Conservation (phyloP, 2,797 vertebrate species). For the Manis crassicaudata region DNA sequence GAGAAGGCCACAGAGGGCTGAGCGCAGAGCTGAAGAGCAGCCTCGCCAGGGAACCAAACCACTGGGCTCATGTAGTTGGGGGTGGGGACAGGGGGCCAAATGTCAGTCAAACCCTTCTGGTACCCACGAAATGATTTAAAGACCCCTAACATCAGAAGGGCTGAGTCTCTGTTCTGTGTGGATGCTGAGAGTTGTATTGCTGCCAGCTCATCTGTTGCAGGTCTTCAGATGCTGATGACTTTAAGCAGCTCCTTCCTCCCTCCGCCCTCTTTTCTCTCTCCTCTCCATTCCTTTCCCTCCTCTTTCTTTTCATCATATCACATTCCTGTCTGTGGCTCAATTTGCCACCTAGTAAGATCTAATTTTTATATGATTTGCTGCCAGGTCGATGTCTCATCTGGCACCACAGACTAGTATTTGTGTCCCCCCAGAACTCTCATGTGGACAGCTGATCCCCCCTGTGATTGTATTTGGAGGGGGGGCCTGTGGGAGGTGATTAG, state of each 20-base stretch:
- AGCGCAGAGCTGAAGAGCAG: not conserved
- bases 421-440: not conserved
- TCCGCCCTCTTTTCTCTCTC: not conserved
- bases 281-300: too few relatives aligned
- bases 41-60: not conserved
- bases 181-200: not conserved
- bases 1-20: not conserved
- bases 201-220: not conserved
- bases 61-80: not conserved
- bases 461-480: not conserved
- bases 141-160: not conserved
- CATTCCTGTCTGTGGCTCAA: not conserved
- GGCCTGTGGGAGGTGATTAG: not conserved
- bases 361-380: not conserved
- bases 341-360: not conserved
- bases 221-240: not conserved
- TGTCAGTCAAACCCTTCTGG: not conserved
- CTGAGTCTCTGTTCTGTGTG: not conserved
- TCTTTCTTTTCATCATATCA: not conserved
- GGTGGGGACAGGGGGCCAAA: fast-evolving
- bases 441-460: not conserved
- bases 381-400: not conserved
- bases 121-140: not conserved
- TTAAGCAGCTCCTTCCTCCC: not conserved
- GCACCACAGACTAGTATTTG: not conserved